Base-by-base conservation (phyloP, 1,140 invertebrate species). In the Holotrichia oblita region DNA sequence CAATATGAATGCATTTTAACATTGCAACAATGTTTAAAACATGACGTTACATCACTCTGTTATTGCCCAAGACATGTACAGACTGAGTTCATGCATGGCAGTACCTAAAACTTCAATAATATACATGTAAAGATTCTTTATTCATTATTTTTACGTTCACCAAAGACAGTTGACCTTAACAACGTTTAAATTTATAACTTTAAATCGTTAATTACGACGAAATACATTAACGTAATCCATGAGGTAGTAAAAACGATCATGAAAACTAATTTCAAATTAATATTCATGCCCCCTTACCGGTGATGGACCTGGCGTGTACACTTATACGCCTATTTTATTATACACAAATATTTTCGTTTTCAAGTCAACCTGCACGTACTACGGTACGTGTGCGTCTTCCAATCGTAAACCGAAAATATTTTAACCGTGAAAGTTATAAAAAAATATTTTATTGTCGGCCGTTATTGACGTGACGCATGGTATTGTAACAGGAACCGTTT, bases 341-440 rank as follows among this genome's bases (percentile, higher is more conserved):
- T 64, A 22, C 17, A 64, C 61, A 12, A 22, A 64, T 27, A 64
- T 64, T 64, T 64, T 64, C 61, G 61, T 64, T 64, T 64, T 64
- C 17, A 64, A 64, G 22, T 27, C 17, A 17, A 64, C 61, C 12
- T 48, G 12, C 44, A 48, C 44, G 61, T 27, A 64, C n/a, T n/a
- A n/a, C n/a, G n/a, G n/a, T n/a, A n/a, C n/a, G n/a, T 64, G 22
- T 20, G 61, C 22, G 61, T 64, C 61, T 64, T 64, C 24, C 20
- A 64, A 64, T 64, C 61, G 61, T 64, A 64, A 64, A 64, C 61
- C 61, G 61, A 64, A 64, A 64, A 64, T 64, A 64, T 64, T 64
- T 64, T 64, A 64, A 64, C 61, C 61, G 61, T 64, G 61, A 64
- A 20, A 64, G 61, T 64, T 64, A 64, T 64, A 64, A 64, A 64